Percentiles rank a stretch among this genome's conserved stretches.
phyloP scores from a whole-genome alignment of 2,113 vertebrate species.

The Haemorhous mexicanus region DNA sequence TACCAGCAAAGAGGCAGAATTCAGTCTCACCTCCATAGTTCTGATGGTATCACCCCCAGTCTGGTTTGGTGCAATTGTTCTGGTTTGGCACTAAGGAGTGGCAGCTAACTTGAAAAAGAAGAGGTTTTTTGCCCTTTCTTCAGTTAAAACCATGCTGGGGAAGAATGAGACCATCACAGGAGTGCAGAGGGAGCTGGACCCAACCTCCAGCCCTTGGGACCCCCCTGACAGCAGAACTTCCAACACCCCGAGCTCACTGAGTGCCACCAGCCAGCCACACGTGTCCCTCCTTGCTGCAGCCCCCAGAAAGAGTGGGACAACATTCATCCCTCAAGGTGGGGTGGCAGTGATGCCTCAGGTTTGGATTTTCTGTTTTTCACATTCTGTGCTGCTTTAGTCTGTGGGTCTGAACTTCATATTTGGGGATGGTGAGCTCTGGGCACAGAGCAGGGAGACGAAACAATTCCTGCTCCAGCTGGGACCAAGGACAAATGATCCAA shows the following conservation, averaged over 20 bases:
- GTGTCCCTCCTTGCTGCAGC: fast-evolving
- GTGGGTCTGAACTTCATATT: fast-evolving
- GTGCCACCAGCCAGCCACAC: fast-evolving
- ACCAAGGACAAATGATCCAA: background rate
- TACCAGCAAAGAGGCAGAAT: background rate
- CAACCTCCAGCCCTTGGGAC: background rate
- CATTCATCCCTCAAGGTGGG: fast-evolving
- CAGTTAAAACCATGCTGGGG: background rate
- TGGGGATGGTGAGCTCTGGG: background rate
- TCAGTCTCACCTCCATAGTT: background rate
- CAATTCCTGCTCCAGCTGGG: background rate
- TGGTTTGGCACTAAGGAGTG: background rate
- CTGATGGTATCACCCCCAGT: fast-evolving
- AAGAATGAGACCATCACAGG: fast-evolving
- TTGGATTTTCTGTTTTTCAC: background rate
- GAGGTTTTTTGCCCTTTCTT: background rate
- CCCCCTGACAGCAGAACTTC: fast-evolving
- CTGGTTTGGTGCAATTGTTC: background rate
- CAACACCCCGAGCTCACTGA: fast-evolving
- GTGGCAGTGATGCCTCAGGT: background rate
- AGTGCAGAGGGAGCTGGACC: background rate
- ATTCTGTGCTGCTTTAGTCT: background rate
- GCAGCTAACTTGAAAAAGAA: background rate
- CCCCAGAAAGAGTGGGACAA: fast-evolving
- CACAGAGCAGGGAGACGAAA: background rate